phyloP scores from a whole-genome alignment of 2,113 vertebrate genomes.

The Festucalex cinctus region DNA sequence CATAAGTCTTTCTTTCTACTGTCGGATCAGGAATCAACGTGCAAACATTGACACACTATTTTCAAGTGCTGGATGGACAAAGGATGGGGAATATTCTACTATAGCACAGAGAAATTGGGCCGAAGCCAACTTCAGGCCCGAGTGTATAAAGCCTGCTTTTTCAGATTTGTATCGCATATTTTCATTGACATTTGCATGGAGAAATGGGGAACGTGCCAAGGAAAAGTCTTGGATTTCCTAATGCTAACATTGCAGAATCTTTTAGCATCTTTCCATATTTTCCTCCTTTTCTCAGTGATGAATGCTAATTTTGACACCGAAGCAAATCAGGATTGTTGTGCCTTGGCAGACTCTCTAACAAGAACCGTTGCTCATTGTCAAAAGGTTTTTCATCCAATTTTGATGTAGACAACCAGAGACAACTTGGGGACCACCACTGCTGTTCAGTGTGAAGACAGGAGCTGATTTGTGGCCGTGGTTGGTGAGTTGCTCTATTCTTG shows the following conservation, averaged over 20 bases:
- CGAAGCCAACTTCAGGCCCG: neutral
- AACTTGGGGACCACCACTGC: too few relatives aligned
- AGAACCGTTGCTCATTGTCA: neutral
- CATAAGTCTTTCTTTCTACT: neutral
- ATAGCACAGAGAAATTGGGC: constrained; percentile 23
- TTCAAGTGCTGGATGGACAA: constrained; percentile 11
- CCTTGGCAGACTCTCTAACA: neutral
- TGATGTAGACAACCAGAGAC: too few relatives aligned
- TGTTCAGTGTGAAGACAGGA: too few relatives aligned
- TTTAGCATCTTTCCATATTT: neutral
- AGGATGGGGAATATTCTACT: constrained; percentile 15
- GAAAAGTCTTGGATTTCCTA: neutral
- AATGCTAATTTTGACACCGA: neutral
- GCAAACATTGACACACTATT: constrained; percentile 6
- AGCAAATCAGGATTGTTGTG: neutral
- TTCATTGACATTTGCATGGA: neutral
- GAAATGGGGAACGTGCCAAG: neutral
- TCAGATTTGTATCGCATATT: neutral
- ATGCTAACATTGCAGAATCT: neutral
- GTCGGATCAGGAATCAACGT: constrained; percentile 20
- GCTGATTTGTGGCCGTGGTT: too few relatives aligned
- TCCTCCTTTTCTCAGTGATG: neutral
- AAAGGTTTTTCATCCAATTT: too few relatives aligned
- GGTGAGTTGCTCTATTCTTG: too few relatives aligned
- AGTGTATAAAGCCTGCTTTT: neutral